Percentiles rank a stretch among this genome's conserved stretches.
Evolutionary conservation across 2,888 invertebrate species (phyloP).

Genomic region (Prosapia bicincta): DNA sequence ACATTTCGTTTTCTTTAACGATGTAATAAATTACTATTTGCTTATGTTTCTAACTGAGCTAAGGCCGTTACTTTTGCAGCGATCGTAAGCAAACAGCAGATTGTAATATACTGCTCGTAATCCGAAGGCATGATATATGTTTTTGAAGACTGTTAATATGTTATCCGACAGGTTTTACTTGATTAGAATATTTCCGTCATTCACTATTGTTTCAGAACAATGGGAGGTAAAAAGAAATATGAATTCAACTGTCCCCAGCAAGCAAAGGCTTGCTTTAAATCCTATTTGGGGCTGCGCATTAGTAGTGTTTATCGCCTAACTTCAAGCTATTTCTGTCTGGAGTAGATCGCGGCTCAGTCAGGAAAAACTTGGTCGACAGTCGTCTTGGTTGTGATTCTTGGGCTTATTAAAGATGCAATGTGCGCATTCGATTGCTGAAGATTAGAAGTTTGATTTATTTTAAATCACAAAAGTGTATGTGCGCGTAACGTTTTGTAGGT

Average conservation of each 20-base stretch:
- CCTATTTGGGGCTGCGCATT: conserved; percentile 2
- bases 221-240: not conserved
- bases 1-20: not conserved
- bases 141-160: too few species aligned
- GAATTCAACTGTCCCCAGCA: not conserved
- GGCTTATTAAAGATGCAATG: not conserved
- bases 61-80: not conserved
- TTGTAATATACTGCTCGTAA: not conserved
- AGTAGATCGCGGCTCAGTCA: not conserved
- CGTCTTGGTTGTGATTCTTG: not conserved
- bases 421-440: too few species aligned
- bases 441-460: too few species aligned
- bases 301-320: not conserved
- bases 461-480: too few species aligned
- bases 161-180: too few species aligned
- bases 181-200: not conserved
- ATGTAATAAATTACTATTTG: not conserved
- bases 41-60: not conserved
- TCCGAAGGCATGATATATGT: too few species aligned
- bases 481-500: too few species aligned
- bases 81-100: not conserved
- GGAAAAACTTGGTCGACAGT: not conserved
- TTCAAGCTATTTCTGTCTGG: not conserved
- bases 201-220: not conserved
- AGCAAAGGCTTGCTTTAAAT: not conserved